These are phyloP conservation scores for Tragelaphus strepsiceros DNA, from an alignment of 2,113 vertebrate species.

Conservation along the genomic window DNA sequence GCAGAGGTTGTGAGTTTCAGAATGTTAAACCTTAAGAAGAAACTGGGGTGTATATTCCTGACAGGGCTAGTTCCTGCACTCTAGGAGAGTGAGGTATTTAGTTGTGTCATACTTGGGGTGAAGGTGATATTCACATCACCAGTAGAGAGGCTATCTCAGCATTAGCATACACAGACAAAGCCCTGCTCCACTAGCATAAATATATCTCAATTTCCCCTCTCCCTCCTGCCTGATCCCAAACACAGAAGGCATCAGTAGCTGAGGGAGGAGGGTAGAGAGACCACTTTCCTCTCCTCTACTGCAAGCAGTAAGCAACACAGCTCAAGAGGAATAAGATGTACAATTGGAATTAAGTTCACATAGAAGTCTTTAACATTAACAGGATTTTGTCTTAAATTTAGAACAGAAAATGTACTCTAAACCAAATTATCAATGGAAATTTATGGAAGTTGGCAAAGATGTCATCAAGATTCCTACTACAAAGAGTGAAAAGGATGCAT, in stretches of 20 bases:
- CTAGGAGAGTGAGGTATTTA: background rate
- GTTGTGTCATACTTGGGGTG: background rate
- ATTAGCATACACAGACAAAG: background rate
- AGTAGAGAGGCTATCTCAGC: background rate
- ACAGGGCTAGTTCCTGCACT: background rate
- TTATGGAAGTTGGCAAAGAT: background rate
- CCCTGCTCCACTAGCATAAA: fast-evolving
- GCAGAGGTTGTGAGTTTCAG: background rate
- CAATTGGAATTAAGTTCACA: background rate
- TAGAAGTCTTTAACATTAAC: background rate
- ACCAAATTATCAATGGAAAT: background rate
- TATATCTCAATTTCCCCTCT: background rate
- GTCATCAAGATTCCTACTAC: background rate
- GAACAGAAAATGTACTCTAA: background rate
- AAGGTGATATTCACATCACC: background rate
- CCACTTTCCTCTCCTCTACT: background rate
- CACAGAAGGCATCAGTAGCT: fast-evolving
- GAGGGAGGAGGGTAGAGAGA: background rate
- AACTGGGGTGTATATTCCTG: background rate
- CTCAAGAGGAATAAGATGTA: background rate
- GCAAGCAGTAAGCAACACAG: background rate
- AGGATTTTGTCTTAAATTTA: background rate
- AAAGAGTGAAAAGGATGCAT: background rate
- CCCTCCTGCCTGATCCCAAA: background rate
- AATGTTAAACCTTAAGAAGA: background rate